A percentile compares a stretch with the other conserved stretches of the same genome.
Conservation (phyloP, 1,140 invertebrate genomes). For the Drosophila sucinea region DNA sequence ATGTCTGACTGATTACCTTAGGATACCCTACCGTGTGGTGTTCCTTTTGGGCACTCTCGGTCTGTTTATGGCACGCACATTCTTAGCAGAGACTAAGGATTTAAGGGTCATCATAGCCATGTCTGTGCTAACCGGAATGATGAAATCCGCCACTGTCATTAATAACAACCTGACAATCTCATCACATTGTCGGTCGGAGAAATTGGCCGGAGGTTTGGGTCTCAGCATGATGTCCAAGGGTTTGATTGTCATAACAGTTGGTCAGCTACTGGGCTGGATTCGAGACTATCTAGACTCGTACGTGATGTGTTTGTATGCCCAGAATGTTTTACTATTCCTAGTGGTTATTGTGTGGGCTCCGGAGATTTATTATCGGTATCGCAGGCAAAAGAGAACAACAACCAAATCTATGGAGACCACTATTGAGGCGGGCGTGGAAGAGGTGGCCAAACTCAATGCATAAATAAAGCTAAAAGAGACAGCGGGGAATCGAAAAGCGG, state of each 20-base stretch:
- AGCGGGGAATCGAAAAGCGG: neutral
- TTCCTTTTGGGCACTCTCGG: constrained; percentile 84
- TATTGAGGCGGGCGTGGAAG: constrained; percentile 39
- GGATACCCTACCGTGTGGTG: constrained; percentile 85
- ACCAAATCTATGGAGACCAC: constrained; percentile 59
- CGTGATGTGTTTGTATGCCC: constrained; percentile 86
- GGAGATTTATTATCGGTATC: constrained; percentile 83
- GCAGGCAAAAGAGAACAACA: constrained; percentile 44
- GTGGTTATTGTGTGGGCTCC: constrained; percentile 86
- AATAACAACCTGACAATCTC: constrained; percentile 89
- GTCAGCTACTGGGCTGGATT: constrained; percentile 88
- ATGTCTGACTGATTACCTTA: constrained; percentile 86
- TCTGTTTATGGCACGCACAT: constrained; percentile 57
- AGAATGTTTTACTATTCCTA: constrained; percentile 85
- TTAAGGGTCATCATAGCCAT: constrained; percentile 60
- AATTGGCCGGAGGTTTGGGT: constrained; percentile 88
- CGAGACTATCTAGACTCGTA: constrained; percentile 87
- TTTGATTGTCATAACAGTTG: constrained; percentile 86
- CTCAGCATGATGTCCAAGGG: constrained; percentile 90
- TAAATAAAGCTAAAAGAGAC: constrained; percentile 17
- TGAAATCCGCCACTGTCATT: constrained; percentile 85
- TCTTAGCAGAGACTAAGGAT: constrained; percentile 55
- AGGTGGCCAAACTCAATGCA: constrained; percentile 42
- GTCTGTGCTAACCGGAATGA: constrained; percentile 68
- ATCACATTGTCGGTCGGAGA: constrained; percentile 85